phyloP scores from a whole-genome alignment of 2,113 vertebrate species.

The Chaetops frenatus region DNA sequence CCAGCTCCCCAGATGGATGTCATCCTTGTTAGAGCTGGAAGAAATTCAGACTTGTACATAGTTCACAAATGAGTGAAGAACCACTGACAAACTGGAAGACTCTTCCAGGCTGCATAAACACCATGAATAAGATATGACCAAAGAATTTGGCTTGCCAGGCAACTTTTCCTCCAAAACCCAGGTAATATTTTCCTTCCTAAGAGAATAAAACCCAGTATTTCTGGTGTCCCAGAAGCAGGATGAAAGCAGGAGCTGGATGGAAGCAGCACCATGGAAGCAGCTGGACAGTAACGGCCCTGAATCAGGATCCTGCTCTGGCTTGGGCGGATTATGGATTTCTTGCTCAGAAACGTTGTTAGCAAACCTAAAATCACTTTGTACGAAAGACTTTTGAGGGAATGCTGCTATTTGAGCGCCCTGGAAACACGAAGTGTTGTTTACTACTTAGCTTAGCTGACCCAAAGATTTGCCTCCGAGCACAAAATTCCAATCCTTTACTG shows the following conservation, averaged over 20 bases:
- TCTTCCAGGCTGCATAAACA: background rate
- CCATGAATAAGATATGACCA: background rate
- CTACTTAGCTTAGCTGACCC: background rate
- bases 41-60: background rate
- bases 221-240: background rate
- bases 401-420: background rate
- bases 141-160: background rate
- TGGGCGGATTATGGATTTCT: background rate
- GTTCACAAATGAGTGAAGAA: background rate
- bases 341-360: background rate
- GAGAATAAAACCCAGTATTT: background rate
- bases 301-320: background rate
- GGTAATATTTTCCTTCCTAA: background rate
- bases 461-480: background rate
- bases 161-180: background rate
- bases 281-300: background rate
- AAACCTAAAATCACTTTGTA: background rate
- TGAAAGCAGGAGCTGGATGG: background rate
- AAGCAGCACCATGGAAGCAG: background rate
- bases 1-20: background rate
- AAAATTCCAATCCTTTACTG: background rate
- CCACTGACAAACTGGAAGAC: background rate
- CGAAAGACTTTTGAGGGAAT: background rate
- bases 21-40: background rate
- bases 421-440: background rate